Evolutionary conservation across 2,797 vertebrate species (phyloP), one percentile per base, ranked within the genome.

Genomic region (Myripristis murdjan): DNA sequence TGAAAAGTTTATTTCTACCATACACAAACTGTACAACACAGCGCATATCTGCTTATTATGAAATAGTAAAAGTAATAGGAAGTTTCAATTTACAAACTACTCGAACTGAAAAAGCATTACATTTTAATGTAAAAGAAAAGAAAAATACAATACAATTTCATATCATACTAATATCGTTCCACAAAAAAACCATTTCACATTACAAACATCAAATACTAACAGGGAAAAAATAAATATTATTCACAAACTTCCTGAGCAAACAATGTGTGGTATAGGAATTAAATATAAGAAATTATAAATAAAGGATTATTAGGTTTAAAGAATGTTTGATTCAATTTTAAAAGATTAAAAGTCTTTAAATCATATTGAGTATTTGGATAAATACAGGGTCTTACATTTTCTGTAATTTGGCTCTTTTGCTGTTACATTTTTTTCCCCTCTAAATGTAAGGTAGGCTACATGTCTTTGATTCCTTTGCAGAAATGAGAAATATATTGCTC

Each of bases 1-100:
- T 95, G 87, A 95, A 95, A 97, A 97, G 96, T 97, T 97, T 97
- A 99, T 99, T 98, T 96, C 97, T 99, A 99, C 97, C 97, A 98
- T 98, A 98, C 97, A 98, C 96, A 98, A 99, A 98, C 97, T 98
- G 97, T 98, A 99, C 97, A 99, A 98, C 97, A 99, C 97, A 98
- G 97, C 97, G 98, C 98, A 96, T 94, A 96, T 97, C 96, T 97
- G 96, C 97, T 96, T 97, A 97, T 95, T 97, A 98, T 97, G 97
- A 99, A 99, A 99, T 97, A 97, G 95, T 97, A 97, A 97, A 97
- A 96, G 95, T 97, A 96, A 97, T 96, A 96, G 96, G 96, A 97
- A 98, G 97, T 93, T 92, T 93, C 93, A 94, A 97, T 98, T 95
- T 99, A 99, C 95, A 99, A 98, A 97, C 97, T 97, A 98, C 97